A percentile compares a stretch with the other conserved stretches of the same genome.
These are phyloP conservation scores for Azemiops feae DNA, from an alignment of 2,113 vertebrate species.

Conservation along the genomic window DNA sequence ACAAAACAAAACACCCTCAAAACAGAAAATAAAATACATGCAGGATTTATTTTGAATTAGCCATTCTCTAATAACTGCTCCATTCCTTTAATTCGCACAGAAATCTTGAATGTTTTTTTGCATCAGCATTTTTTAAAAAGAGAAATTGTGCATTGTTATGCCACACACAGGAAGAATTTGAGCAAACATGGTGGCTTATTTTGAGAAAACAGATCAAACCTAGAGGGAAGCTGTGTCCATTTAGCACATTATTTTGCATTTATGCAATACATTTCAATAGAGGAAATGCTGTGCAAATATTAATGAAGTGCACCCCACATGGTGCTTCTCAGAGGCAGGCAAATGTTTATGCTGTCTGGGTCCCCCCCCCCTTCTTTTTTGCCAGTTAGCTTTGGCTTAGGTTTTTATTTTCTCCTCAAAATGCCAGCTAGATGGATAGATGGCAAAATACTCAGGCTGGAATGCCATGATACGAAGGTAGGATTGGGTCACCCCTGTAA, in stretches of 20 bases:
- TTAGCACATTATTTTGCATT: slow-evolving; percentile 5
- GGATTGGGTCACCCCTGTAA: background rate
- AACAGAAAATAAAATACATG: background rate
- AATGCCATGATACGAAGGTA: background rate
- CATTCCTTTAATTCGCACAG: background rate
- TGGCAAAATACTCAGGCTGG: background rate
- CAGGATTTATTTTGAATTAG: background rate
- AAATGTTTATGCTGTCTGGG: background rate
- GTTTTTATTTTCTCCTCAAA: background rate
- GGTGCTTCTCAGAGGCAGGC: background rate
- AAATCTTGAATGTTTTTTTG: background rate
- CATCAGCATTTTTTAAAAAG: slow-evolving; percentile 1
- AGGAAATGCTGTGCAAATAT: background rate
- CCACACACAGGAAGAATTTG: background rate
- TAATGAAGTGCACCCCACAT: slow-evolving; percentile 14
- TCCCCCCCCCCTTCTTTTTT: background rate
- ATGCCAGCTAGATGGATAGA: background rate
- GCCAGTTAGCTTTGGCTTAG: background rate
- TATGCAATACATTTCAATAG: background rate
- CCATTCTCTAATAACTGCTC: background rate
- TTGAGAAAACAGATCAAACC: slow-evolving; percentile 20
- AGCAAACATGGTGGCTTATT: rapidly evolving
- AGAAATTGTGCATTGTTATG: background rate
- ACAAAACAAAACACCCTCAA: too few species aligned
- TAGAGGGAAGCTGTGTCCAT: background rate